Evolutionary conservation across 2,797 vertebrate genomes (phyloP), one percentile per base, ranked within the genome.

Genomic region (Eospalax fontanierii): DNA sequence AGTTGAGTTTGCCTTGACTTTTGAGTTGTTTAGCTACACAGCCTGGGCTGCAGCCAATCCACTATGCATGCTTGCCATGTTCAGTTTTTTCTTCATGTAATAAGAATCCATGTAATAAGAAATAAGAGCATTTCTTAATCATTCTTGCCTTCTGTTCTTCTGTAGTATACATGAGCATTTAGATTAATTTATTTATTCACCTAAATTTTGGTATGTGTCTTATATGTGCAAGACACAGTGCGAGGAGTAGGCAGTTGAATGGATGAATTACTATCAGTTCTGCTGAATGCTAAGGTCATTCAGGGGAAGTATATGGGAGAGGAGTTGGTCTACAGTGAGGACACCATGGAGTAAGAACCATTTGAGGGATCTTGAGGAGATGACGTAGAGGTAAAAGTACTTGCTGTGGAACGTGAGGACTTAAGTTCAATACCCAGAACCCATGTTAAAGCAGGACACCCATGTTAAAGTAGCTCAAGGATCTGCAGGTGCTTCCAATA

Each of bases 121-220:
- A 73, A 35, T n/a, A 10, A 54, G 19, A 0, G 38, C 57, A 43
- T 12, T 38, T 38, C 35, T 82, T 81, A 33, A 75, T 30, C 33
- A 59, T 28, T 35, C 80, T 93, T 91, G n/a, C 46, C n/a, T 6
- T 91, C 94, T 89, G 50, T 24, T 87, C 50, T 74, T 89, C 68
- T 81, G 0, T 54, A 78, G 59, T 81, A 24, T 24, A 22, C 35
- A 6, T 33, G 21, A 59, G 15, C 30, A 35, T 92, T 61, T 86
- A 87, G 38, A 54, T 66, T 46, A 28, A 35, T 66, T 80, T 24
- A 73, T 35, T 86, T 33, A 35, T 74, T 86, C 59, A 61, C 40
- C 71, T 87, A 46, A 59, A 28, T 30, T 65, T 16, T 75, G 50
- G 46, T 28, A 10, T 79, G 19, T 81, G 35, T 38, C 24, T 43